phyloP scores from a whole-genome alignment of 2,888 invertebrate genomes.

The Epistrophe grossulariae region DNA sequence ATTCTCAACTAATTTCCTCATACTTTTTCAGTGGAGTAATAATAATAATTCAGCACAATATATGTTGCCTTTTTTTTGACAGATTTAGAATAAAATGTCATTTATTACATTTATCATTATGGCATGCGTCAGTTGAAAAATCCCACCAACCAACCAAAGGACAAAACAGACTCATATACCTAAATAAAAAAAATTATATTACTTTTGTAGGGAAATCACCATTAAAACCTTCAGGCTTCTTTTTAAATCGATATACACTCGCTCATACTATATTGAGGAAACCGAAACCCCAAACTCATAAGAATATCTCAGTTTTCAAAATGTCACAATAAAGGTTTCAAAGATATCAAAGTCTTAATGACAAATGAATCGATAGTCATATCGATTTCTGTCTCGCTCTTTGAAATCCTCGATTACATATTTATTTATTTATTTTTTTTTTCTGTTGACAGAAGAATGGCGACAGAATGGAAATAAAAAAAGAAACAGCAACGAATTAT shows the following conservation, averaged over 20 bases:
- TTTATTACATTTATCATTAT: background rate
- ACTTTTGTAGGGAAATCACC: background rate
- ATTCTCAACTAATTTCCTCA: background rate
- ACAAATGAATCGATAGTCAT: background rate
- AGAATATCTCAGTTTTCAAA: background rate
- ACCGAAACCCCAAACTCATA: background rate
- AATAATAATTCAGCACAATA: conserved; percentile 3
- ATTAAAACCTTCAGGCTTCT: background rate
- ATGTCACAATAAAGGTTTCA: conserved; percentile 4
- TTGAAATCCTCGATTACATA: conserved; percentile 3
- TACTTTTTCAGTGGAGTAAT: background rate
- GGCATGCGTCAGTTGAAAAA: background rate
- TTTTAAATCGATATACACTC: background rate
- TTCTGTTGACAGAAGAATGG: background rate
- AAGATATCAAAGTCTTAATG: background rate
- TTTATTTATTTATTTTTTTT: background rate
- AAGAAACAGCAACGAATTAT: background rate
- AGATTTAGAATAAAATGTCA: background rate
- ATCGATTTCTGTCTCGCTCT: background rate
- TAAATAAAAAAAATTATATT: background rate
- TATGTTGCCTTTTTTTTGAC: background rate
- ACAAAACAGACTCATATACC: background rate
- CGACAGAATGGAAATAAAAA: background rate
- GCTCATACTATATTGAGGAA: background rate
- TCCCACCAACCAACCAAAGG: background rate